These are phyloP conservation scores for Pachycephala philippinensis DNA, from an alignment of 2,113 vertebrate genomes.

Conservation along the genomic window DNA sequence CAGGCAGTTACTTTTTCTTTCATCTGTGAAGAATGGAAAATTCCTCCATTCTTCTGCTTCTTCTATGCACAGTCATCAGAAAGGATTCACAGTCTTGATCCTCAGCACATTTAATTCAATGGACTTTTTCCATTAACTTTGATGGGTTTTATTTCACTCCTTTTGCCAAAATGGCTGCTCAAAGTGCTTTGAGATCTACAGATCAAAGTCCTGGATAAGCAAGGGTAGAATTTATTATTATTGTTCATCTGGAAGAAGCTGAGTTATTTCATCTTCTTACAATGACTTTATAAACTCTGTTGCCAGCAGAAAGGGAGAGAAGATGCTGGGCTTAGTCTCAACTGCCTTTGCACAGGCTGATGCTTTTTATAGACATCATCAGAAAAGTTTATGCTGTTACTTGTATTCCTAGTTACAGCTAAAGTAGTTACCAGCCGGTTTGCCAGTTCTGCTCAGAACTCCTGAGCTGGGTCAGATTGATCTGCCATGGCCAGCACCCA, in stretches of 20 bases:
- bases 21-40: constrained; percentile 42
- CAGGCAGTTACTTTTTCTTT: constrained; percentile 34
- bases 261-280: constrained; percentile 31
- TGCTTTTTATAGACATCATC: background rate
- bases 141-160: constrained; percentile 19
- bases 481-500: fast-evolving
- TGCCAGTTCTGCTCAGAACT: background rate
- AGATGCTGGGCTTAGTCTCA: background rate
- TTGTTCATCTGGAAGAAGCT: constrained; percentile 28
- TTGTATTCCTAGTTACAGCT: background rate
- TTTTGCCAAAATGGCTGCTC: constrained; percentile 38
- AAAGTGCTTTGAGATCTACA: constrained; percentile 38
- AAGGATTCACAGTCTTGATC: constrained; percentile 16
- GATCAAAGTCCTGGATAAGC: constrained; percentile 32
- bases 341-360: background rate
- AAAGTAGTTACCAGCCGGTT: background rate
- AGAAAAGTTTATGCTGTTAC: background rate
- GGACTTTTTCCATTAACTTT: constrained; percentile 47
- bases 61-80: constrained; percentile 9
- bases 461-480: background rate
- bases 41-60: constrained; percentile 13
- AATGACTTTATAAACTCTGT: background rate
- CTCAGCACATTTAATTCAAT: constrained; percentile 16
- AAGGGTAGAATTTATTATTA: constrained; percentile 48
- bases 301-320: constrained; percentile 8